Conservation (phyloP, 1,140 invertebrate species). For the Drosophila grimshawi region DNA sequence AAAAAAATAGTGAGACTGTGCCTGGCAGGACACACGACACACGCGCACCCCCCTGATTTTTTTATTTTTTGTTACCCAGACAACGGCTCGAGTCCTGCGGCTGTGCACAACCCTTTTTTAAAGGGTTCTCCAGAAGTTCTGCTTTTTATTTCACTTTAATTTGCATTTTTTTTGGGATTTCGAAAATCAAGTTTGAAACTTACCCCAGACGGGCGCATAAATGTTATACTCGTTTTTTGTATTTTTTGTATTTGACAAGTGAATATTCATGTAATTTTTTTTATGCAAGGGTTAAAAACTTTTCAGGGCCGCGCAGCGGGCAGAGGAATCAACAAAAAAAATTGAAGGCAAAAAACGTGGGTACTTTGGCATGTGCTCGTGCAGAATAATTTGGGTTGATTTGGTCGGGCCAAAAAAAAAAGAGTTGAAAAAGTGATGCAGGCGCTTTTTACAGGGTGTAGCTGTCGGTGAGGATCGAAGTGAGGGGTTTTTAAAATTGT, state of each 20-base stretch:
- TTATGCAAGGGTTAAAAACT: slow-evolving; percentile 76
- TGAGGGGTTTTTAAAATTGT: neutral
- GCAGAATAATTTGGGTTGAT: slow-evolving; percentile 76
- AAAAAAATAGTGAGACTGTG: slow-evolving; percentile 66
- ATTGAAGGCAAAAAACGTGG: slow-evolving; percentile 71
- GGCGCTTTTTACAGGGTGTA: slow-evolving; percentile 42
- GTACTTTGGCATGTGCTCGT: slow-evolving; percentile 80
- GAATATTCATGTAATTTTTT: slow-evolving; percentile 78
- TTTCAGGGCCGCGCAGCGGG: slow-evolving; percentile 20
- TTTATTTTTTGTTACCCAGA: slow-evolving; percentile 66
- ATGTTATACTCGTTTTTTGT: slow-evolving; percentile 57
- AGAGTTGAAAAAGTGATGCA: slow-evolving; percentile 38
- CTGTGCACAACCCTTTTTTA: slow-evolving; percentile 73
- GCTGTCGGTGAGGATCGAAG: neutral
- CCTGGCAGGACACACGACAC: slow-evolving; percentile 78
- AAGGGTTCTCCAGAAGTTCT: slow-evolving; percentile 71
- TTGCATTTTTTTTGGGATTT: slow-evolving; percentile 73
- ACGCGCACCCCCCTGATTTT: slow-evolving; percentile 62
- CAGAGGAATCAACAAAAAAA: slow-evolving; percentile 17
- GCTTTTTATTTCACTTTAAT: slow-evolving; percentile 58
- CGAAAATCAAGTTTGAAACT: slow-evolving; percentile 76
- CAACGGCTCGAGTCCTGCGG: slow-evolving; percentile 66
- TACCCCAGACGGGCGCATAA: slow-evolving; percentile 65
- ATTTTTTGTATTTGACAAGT: slow-evolving; percentile 77
- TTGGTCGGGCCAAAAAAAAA: slow-evolving; percentile 52